A percentile compares a stretch with the other conserved stretches of the same genome.
phyloP scores from a whole-genome alignment of 2,888 invertebrate genomes.

The Dermolepida albohirtum region DNA sequence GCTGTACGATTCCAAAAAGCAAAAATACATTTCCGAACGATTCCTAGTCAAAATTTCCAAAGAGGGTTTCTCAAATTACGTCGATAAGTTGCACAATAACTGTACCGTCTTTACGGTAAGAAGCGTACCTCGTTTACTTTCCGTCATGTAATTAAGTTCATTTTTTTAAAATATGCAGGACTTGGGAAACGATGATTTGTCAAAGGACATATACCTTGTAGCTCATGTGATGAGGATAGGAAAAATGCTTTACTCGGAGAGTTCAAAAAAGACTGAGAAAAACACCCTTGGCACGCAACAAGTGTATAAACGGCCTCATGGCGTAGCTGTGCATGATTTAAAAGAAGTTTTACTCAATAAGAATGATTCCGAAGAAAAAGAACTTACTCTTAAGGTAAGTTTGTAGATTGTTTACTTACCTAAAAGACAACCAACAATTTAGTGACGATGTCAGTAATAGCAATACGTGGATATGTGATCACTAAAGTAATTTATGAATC shows the following conservation, averaged over 20 bases:
- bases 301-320: conserved; percentile 82
- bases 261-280: conserved; percentile 66
- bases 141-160: not conserved
- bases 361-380: conserved; percentile 78
- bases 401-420: not conserved
- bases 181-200: conserved; percentile 85
- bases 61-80: conserved; percentile 90
- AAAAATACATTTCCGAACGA: conserved; percentile 86
- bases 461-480: too few species aligned
- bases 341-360: conserved; percentile 75
- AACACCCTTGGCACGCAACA: conserved; percentile 59
- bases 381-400: conserved; percentile 80
- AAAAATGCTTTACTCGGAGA: conserved; percentile 78
- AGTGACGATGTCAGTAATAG: too few species aligned
- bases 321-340: conserved; percentile 85
- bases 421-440: too few species aligned
- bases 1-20: conserved; percentile 83
- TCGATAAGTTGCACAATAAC: conserved; percentile 87
- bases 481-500: too few species aligned
- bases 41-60: conserved; percentile 90
- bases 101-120: conserved; percentile 85
- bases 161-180: conserved; percentile 67
- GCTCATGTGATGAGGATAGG: conserved; percentile 93
- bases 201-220: conserved; percentile 87
- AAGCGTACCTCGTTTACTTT: conserved; percentile 10